phyloP scores from a whole-genome alignment of 1,140 invertebrate species.

The Arctopsyche grandis region DNA sequence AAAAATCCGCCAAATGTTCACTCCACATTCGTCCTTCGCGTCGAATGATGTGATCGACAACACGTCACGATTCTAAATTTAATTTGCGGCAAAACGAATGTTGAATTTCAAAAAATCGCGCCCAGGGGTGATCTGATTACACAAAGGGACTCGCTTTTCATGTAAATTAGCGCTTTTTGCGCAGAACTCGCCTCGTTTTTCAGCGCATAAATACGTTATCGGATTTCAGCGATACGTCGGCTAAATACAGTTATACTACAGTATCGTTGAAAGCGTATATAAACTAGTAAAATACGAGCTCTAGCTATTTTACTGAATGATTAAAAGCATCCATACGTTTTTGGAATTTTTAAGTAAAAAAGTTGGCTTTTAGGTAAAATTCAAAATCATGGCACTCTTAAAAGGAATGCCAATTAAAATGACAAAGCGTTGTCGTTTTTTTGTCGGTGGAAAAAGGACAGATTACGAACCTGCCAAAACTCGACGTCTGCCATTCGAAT shows the following conservation, averaged over 20 bases:
- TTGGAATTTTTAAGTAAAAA: no score
- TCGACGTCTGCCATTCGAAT: neutral
- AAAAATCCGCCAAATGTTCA: neutral
- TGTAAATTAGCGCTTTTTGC: conserved; percentile 22
- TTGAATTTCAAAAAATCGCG: neutral
- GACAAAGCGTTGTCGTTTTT: no score
- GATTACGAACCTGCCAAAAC: neutral
- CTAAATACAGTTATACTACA: no score
- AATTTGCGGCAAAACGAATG: conserved; percentile 3
- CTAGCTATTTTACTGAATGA: no score
- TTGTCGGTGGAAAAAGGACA: neutral
- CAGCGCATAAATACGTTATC: neutral
- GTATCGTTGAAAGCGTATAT: no score
- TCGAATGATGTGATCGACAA: neutral
- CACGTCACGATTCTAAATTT: neutral
- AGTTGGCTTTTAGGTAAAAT: no score
- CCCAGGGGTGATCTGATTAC: conserved; percentile 17
- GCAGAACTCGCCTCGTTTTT: neutral
- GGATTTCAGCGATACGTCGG: neutral
- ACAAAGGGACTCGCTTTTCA: neutral
- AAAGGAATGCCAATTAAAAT: no score
- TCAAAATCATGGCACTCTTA: no score
- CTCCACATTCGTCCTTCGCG: neutral
- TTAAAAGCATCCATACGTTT: no score
- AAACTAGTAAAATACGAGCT: no score